Conservation (phyloP, 2,888 invertebrate genomes). For the Pristionchus japonicus region DNA sequence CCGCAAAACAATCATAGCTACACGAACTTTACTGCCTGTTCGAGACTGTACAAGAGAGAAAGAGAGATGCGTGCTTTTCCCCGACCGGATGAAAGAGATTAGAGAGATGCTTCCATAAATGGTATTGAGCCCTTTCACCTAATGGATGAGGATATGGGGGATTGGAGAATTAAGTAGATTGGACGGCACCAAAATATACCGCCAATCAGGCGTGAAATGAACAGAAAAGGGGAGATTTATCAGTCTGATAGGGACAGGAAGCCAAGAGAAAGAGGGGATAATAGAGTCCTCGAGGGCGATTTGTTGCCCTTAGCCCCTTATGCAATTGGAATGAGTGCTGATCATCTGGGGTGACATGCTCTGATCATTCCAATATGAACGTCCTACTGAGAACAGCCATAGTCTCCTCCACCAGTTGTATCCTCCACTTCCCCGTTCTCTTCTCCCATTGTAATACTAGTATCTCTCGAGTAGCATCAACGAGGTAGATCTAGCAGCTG, state of each 20-base stretch:
- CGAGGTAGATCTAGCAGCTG: neutral
- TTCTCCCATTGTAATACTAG: conserved; percentile 19
- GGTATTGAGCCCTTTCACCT: neutral
- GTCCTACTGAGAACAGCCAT: neutral
- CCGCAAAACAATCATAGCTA: conserved; percentile 16
- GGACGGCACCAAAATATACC: neutral
- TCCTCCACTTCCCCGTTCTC: neutral
- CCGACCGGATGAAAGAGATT: neutral
- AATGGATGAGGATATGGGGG: neutral
- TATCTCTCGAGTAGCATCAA: neutral
- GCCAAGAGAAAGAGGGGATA: neutral
- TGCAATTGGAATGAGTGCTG: neutral
- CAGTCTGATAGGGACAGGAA: neutral
- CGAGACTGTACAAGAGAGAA: neutral
- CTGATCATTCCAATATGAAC: neutral
- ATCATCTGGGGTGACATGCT: neutral
- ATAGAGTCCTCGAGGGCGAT: neutral
- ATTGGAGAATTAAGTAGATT: neutral
- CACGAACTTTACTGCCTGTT: neutral
- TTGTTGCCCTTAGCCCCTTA: neutral
- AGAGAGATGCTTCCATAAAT: neutral
- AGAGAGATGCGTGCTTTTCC: neutral
- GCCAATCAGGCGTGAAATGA: neutral
- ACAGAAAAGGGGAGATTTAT: neutral
- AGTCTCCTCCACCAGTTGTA: neutral